Percentiles rank a stretch among this genome's conserved stretches.
phyloP scores from a whole-genome alignment of 2,888 invertebrate genomes.

The Zaprionus obscuricornis region DNA sequence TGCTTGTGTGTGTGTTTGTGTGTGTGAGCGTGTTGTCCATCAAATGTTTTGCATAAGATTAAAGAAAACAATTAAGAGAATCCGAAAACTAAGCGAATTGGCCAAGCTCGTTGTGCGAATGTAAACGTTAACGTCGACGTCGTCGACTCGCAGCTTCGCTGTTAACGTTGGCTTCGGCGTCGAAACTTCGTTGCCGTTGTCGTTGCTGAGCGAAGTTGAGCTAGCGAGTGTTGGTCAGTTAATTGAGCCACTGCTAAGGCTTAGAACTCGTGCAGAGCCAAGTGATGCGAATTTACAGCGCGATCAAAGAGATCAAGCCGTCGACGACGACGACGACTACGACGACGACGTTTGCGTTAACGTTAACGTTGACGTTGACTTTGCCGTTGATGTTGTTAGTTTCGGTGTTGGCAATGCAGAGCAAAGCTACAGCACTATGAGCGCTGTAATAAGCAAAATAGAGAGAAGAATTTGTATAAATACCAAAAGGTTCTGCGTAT shows the following conservation, averaged over 20 bases:
- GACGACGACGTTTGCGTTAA: conserved; percentile 5
- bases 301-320: conserved; percentile 40
- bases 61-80: conserved; percentile 78
- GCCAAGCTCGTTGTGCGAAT: conserved; percentile 56
- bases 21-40: conserved; percentile 66
- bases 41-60: conserved; percentile 78
- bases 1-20: background rate
- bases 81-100: conserved; percentile 61
- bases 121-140: conserved; percentile 43
- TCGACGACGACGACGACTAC: conserved; percentile 11
- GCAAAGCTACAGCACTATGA: conserved; percentile 34
- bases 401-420: conserved; percentile 22
- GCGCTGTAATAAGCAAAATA: conserved; percentile 55
- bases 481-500: conserved; percentile 77
- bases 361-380: background rate
- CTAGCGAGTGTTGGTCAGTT: conserved; percentile 36
- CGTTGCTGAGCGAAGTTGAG: conserved; percentile 42
- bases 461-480: conserved; percentile 78
- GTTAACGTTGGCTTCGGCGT: background rate
- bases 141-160: background rate
- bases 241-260: conserved; percentile 49
- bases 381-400: conserved; percentile 1
- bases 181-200: conserved; percentile 4
- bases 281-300: conserved; percentile 74
- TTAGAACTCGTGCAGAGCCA: conserved; percentile 62